phyloP scores from a whole-genome alignment of 2,797 vertebrate genomes.

The Paedocypris micromegethes region DNA sequence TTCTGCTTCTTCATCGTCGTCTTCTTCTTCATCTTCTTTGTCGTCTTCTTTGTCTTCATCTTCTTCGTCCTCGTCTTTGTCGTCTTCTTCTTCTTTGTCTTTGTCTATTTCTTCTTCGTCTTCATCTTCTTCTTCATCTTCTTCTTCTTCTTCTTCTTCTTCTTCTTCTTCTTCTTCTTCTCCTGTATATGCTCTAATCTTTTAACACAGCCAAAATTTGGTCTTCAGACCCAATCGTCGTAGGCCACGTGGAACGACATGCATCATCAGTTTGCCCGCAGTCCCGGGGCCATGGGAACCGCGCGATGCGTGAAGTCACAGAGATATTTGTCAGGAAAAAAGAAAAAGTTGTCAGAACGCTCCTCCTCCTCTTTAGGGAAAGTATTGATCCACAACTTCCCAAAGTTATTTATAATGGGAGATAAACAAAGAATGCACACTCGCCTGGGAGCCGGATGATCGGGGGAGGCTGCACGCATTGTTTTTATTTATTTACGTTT shows the following conservation, averaged over 20 bases:
- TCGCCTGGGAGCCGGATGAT: constrained; percentile 63
- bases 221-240: constrained; percentile 30
- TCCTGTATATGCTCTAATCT: constrained; percentile 26
- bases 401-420: constrained; percentile 76
- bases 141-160: too few species aligned
- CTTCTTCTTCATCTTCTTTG: background rate
- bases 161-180: constrained; percentile 43
- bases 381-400: constrained; percentile 72
- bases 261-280: constrained; percentile 50
- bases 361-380: constrained; percentile 58
- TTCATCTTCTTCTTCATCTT: too few species aligned
- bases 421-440: constrained; percentile 69
- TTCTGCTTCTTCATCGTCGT: constrained; percentile 36
- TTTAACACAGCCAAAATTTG: constrained; percentile 34
- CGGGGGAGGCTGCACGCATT: constrained; percentile 52
- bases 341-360: constrained; percentile 63
- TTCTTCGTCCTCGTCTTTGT: too few species aligned
- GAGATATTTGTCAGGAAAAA: constrained; percentile 56
- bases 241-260: constrained; percentile 43
- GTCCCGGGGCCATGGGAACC: constrained; percentile 65
- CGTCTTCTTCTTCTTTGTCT: too few species aligned
- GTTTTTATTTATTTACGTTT: constrained; percentile 42
- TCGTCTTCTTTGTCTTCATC: too few species aligned
- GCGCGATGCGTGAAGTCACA: constrained; percentile 59
- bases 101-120: too few species aligned